Evolutionary conservation across 2,888 invertebrate genomes (phyloP), one percentile per base, ranked within the genome.

Genomic region (Hyppa rectilinea): DNA sequence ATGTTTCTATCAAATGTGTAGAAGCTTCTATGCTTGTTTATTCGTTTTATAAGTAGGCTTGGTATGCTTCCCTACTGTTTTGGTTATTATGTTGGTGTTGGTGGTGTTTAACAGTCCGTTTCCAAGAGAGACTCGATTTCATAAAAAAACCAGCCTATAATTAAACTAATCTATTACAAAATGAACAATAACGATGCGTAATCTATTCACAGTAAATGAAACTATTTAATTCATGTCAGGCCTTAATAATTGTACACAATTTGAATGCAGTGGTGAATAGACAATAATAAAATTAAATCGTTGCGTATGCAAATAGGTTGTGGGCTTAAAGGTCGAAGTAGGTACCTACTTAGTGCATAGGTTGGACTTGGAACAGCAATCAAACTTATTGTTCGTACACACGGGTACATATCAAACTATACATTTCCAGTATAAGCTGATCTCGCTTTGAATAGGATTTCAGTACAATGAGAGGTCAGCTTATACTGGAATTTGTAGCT

Each of bases 261-360:
- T 65, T 23, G 26, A 74, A 62, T 58, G 69, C 61, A 53, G 29
- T 40, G 26, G 20, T 34, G 47, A 49, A 75, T 59, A 56, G 34
- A 50, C 70, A 79, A 65, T 70, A 70, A 65, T 58, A 29, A 63
- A 69, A 78, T 78, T 58, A 69, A 74, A 78, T 70, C 34, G 38
- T 56, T 78, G 55, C 63, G 52, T 74, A 74, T 52, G 59, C 71
- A 67, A 71, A 34, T 56, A 50, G 45, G 10, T 45, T 49, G 60
- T 65, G 40, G 56, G 67, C 40, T 64, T 64, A 67, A 71, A 80
- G 78, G 71, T 75, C 65, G 71, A n/a, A 56, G n/a, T 40, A 60
- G 26, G 23, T 71, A 53, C 45, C n/a, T n/a, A 47, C n/a, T 14
- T 20, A 20, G 23, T 55, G 38, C 34, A 55, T 47, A 52, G 36